phyloP scores from a whole-genome alignment of 2,797 vertebrate species.

The Dryobates pubescens region DNA sequence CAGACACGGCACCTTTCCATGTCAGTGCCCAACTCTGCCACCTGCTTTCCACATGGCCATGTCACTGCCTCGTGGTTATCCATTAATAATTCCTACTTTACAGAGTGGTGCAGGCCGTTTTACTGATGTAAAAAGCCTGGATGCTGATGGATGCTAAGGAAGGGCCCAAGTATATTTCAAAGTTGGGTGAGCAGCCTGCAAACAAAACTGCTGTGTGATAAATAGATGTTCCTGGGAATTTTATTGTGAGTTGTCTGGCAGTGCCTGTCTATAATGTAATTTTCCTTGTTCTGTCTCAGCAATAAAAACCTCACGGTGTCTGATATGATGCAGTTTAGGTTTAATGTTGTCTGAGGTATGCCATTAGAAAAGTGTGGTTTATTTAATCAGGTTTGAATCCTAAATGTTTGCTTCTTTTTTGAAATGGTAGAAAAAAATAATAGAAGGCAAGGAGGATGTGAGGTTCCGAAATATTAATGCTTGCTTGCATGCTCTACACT shows the following conservation, averaged over 20 bases:
- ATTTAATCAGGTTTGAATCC: not conserved
- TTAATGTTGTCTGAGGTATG: constrained; percentile 41
- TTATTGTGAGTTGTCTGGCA: constrained; percentile 28
- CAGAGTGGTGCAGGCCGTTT: not conserved
- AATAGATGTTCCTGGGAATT: not conserved
- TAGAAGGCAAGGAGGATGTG: not conserved
- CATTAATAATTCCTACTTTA: not conserved
- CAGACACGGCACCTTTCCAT: not conserved
- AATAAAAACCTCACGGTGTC: constrained; percentile 43
- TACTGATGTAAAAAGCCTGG: not conserved
- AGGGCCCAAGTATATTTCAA: not conserved
- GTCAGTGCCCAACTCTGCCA: not conserved
- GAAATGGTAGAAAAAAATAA: constrained; percentile 2
- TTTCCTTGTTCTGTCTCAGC: constrained; percentile 34
- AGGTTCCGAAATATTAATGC: not conserved
- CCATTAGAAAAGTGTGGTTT: constrained; percentile 22
- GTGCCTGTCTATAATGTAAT: constrained; percentile 51
- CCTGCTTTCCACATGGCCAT: accelerated
- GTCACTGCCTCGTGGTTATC: not conserved
- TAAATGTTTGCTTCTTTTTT: constrained; percentile 16
- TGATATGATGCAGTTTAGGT: constrained; percentile 40
- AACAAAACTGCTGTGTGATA: not conserved
- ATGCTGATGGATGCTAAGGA: not conserved
- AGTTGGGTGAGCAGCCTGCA: not conserved
- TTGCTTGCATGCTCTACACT: not conserved